A percentile compares a stretch with the other conserved stretches of the same genome.
Evolutionary conservation across 2,888 invertebrate species (phyloP).

Genomic region (Spodoptera littoralis): DNA sequence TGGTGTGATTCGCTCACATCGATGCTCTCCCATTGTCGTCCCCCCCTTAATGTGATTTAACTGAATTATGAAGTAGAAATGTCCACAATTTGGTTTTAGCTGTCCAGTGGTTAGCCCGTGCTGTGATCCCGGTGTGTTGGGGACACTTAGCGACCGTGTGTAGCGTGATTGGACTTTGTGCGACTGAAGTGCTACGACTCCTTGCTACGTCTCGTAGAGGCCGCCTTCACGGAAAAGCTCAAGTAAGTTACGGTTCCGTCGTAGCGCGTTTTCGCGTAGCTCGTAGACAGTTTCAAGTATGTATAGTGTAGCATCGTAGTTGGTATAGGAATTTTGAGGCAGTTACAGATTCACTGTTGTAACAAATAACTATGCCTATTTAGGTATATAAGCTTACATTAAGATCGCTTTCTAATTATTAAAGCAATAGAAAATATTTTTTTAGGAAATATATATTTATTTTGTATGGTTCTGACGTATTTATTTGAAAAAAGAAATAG

Average conservation of each 20-base stretch:
- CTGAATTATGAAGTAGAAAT: constrained; percentile 87
- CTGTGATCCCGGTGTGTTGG: constrained; percentile 59
- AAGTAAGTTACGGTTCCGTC: constrained; percentile 69
- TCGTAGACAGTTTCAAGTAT: constrained; percentile 3
- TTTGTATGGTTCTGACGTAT: too few relatives aligned
- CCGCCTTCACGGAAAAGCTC: constrained; percentile 68
- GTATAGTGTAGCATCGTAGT: neutral
- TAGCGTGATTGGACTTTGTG: constrained; percentile 69
- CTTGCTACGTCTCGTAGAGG: constrained; percentile 75
- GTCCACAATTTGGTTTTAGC: constrained; percentile 84
- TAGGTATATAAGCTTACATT: too few relatives aligned
- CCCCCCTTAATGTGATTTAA: constrained; percentile 87
- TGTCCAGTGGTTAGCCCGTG: constrained; percentile 80
- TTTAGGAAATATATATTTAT: too few relatives aligned
- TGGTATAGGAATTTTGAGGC: neutral
- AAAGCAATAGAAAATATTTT: too few relatives aligned
- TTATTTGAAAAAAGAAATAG: too few relatives aligned
- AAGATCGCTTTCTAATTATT: too few relatives aligned
- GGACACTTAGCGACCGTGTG: constrained; percentile 63
- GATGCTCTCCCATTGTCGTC: constrained; percentile 86
- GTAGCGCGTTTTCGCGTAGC: constrained; percentile 32
- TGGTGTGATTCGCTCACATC: constrained; percentile 88
- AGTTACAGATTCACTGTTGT: too few relatives aligned
- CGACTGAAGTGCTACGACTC: constrained; percentile 73
- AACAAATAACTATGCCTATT: too few relatives aligned